These are phyloP conservation scores for Stenolophus ochropezus DNA, from an alignment of 2,888 invertebrate genomes.

Conservation along the genomic window DNA sequence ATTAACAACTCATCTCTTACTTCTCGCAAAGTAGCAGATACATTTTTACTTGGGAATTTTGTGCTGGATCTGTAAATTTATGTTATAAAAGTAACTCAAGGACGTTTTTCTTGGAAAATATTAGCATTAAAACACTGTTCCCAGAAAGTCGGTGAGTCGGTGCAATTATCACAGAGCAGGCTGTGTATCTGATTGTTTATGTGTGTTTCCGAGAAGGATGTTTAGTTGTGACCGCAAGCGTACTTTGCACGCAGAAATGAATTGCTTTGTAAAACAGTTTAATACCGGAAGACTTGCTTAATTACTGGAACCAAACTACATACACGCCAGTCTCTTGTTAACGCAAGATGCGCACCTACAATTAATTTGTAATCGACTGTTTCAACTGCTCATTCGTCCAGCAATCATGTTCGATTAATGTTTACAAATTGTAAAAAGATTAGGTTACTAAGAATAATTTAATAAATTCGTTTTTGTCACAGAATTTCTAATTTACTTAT, in stretches of 20 bases:
- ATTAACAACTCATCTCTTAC: too few species aligned
- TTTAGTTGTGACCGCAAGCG: constrained; percentile 10
- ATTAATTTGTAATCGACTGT: constrained; percentile 11
- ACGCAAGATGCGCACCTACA: constrained; percentile 9
- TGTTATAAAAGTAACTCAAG: not conserved
- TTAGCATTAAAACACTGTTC: not conserved
- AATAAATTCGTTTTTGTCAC: too few species aligned
- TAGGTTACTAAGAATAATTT: too few species aligned
- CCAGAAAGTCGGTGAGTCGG: not conserved
- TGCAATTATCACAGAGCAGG: not conserved
- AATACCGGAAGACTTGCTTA: constrained; percentile 41
- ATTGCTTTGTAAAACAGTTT: constrained; percentile 12
- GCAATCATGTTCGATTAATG: too few species aligned
- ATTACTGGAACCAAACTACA: constrained; percentile 41
- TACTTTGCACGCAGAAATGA: not conserved
- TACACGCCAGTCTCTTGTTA: constrained; percentile 29
- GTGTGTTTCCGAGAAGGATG: constrained; percentile 18
- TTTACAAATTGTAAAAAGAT: too few species aligned
- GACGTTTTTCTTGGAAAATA: not conserved
- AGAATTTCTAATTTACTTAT: too few species aligned
- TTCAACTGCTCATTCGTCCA: too few species aligned
- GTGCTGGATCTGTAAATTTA: not conserved
- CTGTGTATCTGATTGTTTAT: constrained; percentile 31
- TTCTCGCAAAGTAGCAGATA: too few species aligned
- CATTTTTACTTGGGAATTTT: too few species aligned